Percentiles rank a stretch among this genome's conserved stretches.
These are phyloP conservation scores for Rhinoptilus africanus DNA, from an alignment of 2,113 vertebrate species.

Conservation along the genomic window DNA sequence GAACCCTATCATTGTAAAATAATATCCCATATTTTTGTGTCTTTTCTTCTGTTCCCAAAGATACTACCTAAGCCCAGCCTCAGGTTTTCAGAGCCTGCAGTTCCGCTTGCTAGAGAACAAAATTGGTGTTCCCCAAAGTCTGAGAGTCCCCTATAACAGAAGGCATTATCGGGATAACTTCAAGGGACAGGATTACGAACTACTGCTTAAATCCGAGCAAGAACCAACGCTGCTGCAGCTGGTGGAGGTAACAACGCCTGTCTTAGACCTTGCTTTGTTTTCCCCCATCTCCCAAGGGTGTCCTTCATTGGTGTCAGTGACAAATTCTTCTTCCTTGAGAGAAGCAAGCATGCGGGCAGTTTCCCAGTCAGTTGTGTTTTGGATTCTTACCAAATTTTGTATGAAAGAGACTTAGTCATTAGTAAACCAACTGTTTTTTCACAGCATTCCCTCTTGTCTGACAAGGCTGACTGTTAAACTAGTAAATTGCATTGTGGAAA, in stretches of 20 bases:
- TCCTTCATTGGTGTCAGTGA: background rate
- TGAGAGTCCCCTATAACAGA: slow-evolving; percentile 92
- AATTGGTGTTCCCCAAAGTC: slow-evolving; percentile 88
- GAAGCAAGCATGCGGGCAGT: background rate
- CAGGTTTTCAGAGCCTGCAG: slow-evolving; percentile 95
- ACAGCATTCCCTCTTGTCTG: background rate
- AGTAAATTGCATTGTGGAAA: background rate
- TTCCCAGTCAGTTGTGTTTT: background rate
- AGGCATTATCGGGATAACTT: slow-evolving; percentile 93
- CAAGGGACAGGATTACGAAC: slow-evolving; percentile 82
- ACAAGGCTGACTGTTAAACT: background rate
- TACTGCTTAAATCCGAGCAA: slow-evolving; percentile 83
- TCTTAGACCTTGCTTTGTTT: background rate
- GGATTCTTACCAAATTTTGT: background rate
- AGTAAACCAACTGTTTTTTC: background rate
- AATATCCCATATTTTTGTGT: background rate
- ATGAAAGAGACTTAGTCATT: background rate
- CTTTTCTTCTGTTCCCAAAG: slow-evolving; percentile 63
- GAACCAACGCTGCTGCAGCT: slow-evolving; percentile 87
- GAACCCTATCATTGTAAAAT: background rate
- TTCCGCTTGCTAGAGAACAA: slow-evolving; percentile 95
- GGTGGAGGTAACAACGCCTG: slow-evolving; percentile 80
- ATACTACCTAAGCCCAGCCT: slow-evolving; percentile 88
- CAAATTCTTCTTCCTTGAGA: background rate
- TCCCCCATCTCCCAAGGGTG: background rate